Evolutionary conservation across 2,888 invertebrate genomes (phyloP), one percentile per base, ranked within the genome.

Genomic region (Pollenia amentaria): DNA sequence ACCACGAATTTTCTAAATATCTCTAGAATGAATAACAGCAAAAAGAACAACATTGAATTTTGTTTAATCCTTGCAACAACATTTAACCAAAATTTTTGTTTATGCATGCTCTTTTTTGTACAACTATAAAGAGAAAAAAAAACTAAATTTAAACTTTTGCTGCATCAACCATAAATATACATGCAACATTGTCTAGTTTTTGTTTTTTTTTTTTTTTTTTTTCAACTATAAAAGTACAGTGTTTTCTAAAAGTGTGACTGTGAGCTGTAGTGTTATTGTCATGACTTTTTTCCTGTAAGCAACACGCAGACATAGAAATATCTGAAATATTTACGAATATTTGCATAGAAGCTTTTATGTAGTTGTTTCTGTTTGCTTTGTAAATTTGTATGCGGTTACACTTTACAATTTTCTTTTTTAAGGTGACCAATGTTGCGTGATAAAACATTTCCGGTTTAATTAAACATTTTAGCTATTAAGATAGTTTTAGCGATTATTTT

Each of bases 121-220:
- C 14, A 53, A 76, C 48, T 38, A 70, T 46, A 42, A 65, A 51
- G 21, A 46, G 18, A 11, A 2, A 18, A 44, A 55, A 46, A 65
- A 55, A 38, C 42, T 11, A 11, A 42, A 18, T 53, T 40, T 14
- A 67, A 75, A 51, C 75, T 62, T 10, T 38, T 79, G 42, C 62
- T 79, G 79, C 84, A 67, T 60, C 84, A 79, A 75, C 73, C 60
- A 62, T 79, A 84, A 84, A 84, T 84, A 60, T 67, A 53, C 69
- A 84, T 42, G 48, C 72, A 73, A 79, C 60, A 79, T 62, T 48
- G 42, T 51, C 21, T 16, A 14, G 29, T 10, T 44, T 75, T 44
- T 48, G 44, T 29, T 51, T 55, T 65, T 16, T 11, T 55, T 10
- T 70, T 38, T 21, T 55, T 55, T 53, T 12, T 42, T 51, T 46